Base-by-base conservation (phyloP, 2,888 invertebrate species). In the Pristionchus entomophagus region DNA sequence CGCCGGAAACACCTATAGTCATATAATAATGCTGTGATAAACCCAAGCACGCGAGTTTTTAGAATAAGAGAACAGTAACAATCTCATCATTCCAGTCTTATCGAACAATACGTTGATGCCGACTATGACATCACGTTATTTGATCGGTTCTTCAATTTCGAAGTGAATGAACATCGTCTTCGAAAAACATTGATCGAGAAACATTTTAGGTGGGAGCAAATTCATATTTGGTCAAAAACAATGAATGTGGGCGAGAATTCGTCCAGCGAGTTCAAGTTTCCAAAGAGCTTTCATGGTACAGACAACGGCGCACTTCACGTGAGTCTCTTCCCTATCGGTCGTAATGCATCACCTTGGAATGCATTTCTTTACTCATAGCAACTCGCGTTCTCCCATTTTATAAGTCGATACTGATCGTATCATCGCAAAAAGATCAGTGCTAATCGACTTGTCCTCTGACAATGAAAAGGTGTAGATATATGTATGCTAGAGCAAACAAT, bases 11-110 rank as follows among this genome's bases (percentile, higher is more conserved):
- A n/a, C n/a, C n/a, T n/a, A n/a, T n/a, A n/a, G n/a, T n/a, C n/a
- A n/a, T n/a, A n/a, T n/a, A n/a, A 90, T 84, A 91, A 91, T 62
- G 90, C 87, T n/a, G 88, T 90, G 32, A 86, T 90, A 38, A 91
- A 91, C 69, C 90, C 90, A 10, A 87, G 49, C 35, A 35, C 12
- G 84, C 38, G 4, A 32, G 51, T 69, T 45, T 45, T 45, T 45
- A 10, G 14, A 45, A 10, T 45, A 10, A 45, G 14, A 45, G 45
- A 45, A 45, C 14, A 10, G 6, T 45, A 45, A n/a, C n/a, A n/a
- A n/a, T n/a, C n/a, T n/a, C n/a, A n/a, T n/a, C 26, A 5, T n/a
- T 45, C 1, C 77, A 77, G 77, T 2, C 49, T 77, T 2, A 45
- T 77, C 26, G 77, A 77, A 26, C 10, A 77, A 0, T 77, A 45